Evolutionary conservation across 2,113 vertebrate genomes (phyloP).

Genomic region (Bagarius yarrelli): DNA sequence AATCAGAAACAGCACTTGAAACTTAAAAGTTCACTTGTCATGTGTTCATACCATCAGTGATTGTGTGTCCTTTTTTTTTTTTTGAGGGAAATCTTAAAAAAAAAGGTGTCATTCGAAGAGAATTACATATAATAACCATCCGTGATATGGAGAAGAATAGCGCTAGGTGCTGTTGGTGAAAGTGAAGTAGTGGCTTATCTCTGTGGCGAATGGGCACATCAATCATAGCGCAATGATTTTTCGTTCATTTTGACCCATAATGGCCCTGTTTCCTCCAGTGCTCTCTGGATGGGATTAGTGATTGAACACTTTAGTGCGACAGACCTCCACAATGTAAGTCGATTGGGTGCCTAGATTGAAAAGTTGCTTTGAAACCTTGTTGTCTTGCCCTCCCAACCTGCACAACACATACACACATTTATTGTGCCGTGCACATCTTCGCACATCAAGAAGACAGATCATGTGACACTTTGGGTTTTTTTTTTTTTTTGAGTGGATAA

Average conservation of each 20-base stretch:
- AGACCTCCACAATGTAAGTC: conserved; percentile 59
- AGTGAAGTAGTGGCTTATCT: conserved; percentile 70
- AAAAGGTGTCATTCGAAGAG: conserved; percentile 66
- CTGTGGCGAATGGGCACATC: conserved; percentile 67
- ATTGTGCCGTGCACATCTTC: conserved; percentile 11
- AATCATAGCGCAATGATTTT: conserved; percentile 67
- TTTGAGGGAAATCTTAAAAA: conserved; percentile 48
- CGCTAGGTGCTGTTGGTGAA: conserved; percentile 65
- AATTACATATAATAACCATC: conserved; percentile 71
- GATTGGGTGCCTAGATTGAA: conserved; percentile 55
- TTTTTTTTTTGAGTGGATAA: neutral
- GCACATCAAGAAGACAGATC: neutral
- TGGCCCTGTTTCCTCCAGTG: conserved; percentile 66
- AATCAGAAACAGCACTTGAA: conserved; percentile 54
- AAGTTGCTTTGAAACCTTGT: conserved; percentile 49
- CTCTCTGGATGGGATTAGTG: conserved; percentile 67
- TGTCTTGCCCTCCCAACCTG: conserved; percentile 42
- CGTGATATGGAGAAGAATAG: conserved; percentile 52
- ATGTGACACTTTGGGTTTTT: neutral
- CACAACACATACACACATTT: conserved; percentile 17
- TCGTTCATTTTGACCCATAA: conserved; percentile 69
- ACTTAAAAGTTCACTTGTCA: conserved; percentile 56
- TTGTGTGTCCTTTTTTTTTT: conserved; percentile 58
- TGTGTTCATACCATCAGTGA: conserved; percentile 50
- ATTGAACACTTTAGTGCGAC: conserved; percentile 65